Evolutionary conservation across 23 tunicate species (phyloP).

Genomic region (Clavelina lepadiformis): DNA sequence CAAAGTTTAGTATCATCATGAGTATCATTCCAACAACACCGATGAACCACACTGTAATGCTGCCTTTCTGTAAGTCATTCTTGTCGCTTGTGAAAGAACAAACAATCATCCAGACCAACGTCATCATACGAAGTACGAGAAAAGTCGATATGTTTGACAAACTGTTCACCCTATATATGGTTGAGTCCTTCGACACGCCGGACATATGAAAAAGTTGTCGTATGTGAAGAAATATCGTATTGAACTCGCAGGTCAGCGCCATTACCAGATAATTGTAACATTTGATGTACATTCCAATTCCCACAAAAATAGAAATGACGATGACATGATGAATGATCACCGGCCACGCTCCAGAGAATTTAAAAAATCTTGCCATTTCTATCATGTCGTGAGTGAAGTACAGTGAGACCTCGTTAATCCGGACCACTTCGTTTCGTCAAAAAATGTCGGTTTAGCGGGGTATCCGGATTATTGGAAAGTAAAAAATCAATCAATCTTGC

Average conservation of each 20-base stretch:
- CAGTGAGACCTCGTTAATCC: background rate
- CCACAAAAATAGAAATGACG: slow-evolving; percentile 5
- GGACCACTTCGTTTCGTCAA: no score
- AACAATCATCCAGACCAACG: slow-evolving; percentile 22
- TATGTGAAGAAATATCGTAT: slow-evolving; percentile 36
- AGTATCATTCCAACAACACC: slow-evolving; percentile 27
- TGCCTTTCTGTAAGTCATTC: background rate
- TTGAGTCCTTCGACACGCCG: background rate
- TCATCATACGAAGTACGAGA: slow-evolving; percentile 29
- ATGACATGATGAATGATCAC: slow-evolving; percentile 15
- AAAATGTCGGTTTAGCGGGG: no score
- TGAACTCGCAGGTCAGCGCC: slow-evolving; percentile 36
- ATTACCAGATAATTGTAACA: slow-evolving; percentile 22
- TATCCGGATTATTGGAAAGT: no score
- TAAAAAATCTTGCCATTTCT: slow-evolving; percentile 1
- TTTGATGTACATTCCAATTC: background rate
- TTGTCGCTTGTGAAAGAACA: background rate
- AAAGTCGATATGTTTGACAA: slow-evolving; percentile 18
- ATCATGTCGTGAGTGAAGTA: slow-evolving; percentile 12
- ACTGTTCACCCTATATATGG: slow-evolving; percentile 14
- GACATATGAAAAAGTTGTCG: slow-evolving; percentile 28
- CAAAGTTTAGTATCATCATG: slow-evolving; percentile 31
- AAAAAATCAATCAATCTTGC: no score
- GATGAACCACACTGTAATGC: background rate
- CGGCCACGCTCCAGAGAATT: slow-evolving; percentile 9